Percentiles rank a stretch among this genome's conserved stretches.
phyloP scores from a whole-genome alignment of 2,888 invertebrate species.

The Rhorus exstirpatorius region DNA sequence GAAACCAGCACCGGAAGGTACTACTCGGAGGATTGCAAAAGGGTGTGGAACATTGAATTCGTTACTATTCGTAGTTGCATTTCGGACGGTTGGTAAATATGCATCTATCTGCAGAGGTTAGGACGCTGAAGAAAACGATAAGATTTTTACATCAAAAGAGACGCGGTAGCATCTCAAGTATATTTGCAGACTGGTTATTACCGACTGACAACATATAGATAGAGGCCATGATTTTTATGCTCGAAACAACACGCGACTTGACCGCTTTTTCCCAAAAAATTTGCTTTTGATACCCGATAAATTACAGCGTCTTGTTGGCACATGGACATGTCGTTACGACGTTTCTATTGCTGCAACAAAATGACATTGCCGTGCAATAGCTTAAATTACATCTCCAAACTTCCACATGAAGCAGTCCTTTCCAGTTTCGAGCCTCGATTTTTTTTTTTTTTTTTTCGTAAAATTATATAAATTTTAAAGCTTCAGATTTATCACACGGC shows the following conservation, averaged over 20 bases:
- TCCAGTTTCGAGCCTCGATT: no score
- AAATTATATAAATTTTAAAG: constrained; percentile 3
- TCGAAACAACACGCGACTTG: not conserved
- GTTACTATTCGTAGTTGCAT: not conserved
- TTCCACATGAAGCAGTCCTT: no score
- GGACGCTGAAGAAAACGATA: not conserved
- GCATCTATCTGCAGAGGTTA: not conserved
- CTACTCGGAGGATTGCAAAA: not conserved
- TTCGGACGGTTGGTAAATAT: not conserved
- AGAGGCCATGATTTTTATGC: not conserved
- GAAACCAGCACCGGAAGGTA: not conserved
- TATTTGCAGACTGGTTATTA: not conserved
- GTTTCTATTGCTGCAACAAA: no score
- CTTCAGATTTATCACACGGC: constrained; percentile 9
- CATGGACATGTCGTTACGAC: no score
- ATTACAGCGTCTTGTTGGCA: no score
- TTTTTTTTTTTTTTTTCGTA: not conserved
- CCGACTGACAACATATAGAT: not conserved
- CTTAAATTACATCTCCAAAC: no score
- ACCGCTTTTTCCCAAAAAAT: not conserved
- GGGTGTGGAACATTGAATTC: not conserved
- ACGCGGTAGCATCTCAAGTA: not conserved
- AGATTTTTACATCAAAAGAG: not conserved
- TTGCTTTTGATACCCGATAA: no score
- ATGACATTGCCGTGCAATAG: no score